Conservation (phyloP, 2,113 vertebrate species). For the Spea bombifrons region DNA sequence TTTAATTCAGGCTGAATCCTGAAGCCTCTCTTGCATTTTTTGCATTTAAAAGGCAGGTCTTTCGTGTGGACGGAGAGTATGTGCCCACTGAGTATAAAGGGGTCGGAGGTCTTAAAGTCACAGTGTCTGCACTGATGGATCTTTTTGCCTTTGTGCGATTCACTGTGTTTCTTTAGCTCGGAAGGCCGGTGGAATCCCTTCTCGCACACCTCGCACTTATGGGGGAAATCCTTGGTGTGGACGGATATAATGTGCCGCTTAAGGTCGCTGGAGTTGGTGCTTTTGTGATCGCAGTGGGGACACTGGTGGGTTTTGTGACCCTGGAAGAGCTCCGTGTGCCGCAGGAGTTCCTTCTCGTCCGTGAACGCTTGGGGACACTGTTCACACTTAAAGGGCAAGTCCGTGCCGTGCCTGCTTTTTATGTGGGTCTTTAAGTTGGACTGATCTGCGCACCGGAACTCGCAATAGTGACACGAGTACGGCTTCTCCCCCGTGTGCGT, state of each 20-base stretch:
- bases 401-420: slow-evolving; percentile 91
- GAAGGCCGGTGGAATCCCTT: slow-evolving; percentile 98
- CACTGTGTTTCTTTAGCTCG: slow-evolving; percentile 95
- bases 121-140: slow-evolving; percentile 97
- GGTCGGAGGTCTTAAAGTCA: slow-evolving; percentile 96
- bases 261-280: slow-evolving; percentile 98
- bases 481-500: slow-evolving; percentile 98
- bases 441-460: slow-evolving; percentile 94
- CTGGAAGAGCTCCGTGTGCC: slow-evolving; percentile 90
- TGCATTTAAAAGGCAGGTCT: slow-evolving; percentile 97
- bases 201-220: slow-evolving; percentile 97
- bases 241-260: slow-evolving; percentile 97
- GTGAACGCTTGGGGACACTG: slow-evolving; percentile 94
- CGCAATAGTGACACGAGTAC: slow-evolving; percentile 93
- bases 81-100: slow-evolving; percentile 94
- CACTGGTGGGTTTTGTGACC: slow-evolving; percentile 98
- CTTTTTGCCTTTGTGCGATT: slow-evolving; percentile 94
- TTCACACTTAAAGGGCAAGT: slow-evolving; percentile 91
- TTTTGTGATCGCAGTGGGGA: slow-evolving; percentile 98
- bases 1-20: slow-evolving; percentile 92
- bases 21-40: slow-evolving; percentile 93
- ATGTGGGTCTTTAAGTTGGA: slow-evolving; percentile 99
- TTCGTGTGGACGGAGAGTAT: slow-evolving; percentile 98
- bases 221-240: slow-evolving; percentile 98
- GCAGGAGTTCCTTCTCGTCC: slow-evolving; percentile 88